phyloP scores from a whole-genome alignment of 2,797 vertebrate genomes.

The Babyrousa celebensis region DNA sequence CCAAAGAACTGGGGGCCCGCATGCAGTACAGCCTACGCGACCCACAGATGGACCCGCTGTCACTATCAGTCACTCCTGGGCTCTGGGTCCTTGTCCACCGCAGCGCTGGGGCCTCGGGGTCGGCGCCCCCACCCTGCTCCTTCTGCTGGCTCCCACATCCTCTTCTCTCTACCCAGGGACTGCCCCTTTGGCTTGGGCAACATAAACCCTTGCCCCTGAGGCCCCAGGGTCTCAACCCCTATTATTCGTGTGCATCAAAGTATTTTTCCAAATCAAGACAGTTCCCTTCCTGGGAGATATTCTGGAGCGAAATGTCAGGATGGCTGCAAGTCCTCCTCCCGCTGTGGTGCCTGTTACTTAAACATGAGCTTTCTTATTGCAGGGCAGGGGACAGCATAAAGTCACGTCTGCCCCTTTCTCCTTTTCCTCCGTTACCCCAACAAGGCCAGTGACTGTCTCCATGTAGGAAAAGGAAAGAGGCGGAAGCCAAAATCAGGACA shows the following conservation, averaged over 20 bases:
- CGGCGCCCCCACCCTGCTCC: too few relatives aligned
- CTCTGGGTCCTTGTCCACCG: rapidly evolving
- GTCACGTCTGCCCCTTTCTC: background rate
- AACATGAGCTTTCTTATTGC: background rate
- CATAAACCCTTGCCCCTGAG: rapidly evolving
- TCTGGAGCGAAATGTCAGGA: background rate
- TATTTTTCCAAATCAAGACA: background rate
- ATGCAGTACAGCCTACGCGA: too few relatives aligned
- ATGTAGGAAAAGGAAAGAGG: background rate
- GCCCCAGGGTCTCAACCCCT: background rate
- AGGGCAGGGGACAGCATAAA: background rate
- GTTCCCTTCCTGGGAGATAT: background rate
- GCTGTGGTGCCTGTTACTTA: background rate
- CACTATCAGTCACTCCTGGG: background rate
- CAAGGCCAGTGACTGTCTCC: background rate
- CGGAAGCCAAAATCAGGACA: background rate
- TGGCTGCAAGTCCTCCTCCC: background rate
- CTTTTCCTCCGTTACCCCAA: background rate
- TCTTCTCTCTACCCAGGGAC: background rate
- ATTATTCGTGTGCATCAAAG: too few relatives aligned
- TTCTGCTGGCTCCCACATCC: background rate
- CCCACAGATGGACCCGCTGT: rapidly evolving
- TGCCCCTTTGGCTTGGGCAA: background rate
- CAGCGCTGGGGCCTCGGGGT: background rate
- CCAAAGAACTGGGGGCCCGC: background rate